Evolutionary conservation across 1,140 invertebrate genomes (phyloP), one percentile per base, ranked within the genome.

Genomic region (Physella acuta): DNA sequence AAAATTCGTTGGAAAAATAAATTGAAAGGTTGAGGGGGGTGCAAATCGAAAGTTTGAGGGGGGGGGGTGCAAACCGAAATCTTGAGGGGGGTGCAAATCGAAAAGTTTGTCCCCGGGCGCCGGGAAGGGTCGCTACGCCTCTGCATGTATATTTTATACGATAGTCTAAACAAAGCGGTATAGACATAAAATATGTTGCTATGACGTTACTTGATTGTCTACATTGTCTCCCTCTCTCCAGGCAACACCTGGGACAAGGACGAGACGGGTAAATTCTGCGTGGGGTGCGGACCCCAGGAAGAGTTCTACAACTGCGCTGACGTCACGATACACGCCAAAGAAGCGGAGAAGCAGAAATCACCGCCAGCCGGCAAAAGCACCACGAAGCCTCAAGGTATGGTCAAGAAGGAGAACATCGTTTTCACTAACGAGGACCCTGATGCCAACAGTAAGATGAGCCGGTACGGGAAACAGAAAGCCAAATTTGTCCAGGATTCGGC

Each of bases 171-270:
- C n/a, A n/a, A n/a, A n/a, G n/a, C n/a, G n/a, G n/a, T n/a, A n/a
- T n/a, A n/a, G n/a, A n/a, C n/a, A n/a, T 14, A 14, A n/a, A 49
- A n/a, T n/a, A 49, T 49, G n/a, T 61, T 20, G 14, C 34, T 3
- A 16, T 5, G 16, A 24, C 33, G 26, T 61, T 1, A 24, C 14
- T 58, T 5, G 33, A 61, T 0, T 28, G 14, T 16, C 8, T 28
- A 30, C 8, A 33, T 61, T 17, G 28, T 20, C 61, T n/a, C 37
- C n/a, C 17, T 33, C 49, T 28, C 55, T 26, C 36, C 55, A 77
- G 75, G 73, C 3, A 83, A 79, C 62, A 76, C 72, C 5, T 78
- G 75, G 75, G 75, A 73, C 65, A 78, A 73, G 63, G 75, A 78
- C 56, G 59, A 66, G 31, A 71, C 17, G 33, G 39, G 55, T n/a